Conservation (phyloP, 2,113 vertebrate species). For the Coregonus clupeaformis region DNA sequence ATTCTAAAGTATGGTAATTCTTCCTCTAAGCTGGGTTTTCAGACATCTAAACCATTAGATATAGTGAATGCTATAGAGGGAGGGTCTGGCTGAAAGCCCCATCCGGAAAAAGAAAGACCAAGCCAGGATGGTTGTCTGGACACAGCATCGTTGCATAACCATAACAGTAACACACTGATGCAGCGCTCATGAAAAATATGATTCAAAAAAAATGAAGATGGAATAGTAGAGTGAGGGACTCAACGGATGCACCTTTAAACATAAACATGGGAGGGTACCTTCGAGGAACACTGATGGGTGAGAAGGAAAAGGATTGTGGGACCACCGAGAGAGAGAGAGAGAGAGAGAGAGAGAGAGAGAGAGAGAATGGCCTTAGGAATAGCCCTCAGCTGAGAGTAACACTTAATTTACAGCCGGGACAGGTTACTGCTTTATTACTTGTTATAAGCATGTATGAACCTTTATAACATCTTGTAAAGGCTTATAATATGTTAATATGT, state of each 20-base stretch:
- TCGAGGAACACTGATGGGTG: conserved; percentile 12
- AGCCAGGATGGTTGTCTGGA: neutral
- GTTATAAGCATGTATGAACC: too few species aligned
- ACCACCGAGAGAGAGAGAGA: conserved; percentile 25
- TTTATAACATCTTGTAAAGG: too few species aligned
- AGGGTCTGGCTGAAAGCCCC: too few species aligned
- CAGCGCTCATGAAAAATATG: conserved; percentile 23
- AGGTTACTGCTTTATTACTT: too few species aligned
- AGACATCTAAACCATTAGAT: too few species aligned
- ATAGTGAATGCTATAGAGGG: too few species aligned
- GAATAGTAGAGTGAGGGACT: conserved; percentile 34
- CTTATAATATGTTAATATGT: too few species aligned
- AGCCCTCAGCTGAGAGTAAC: too few species aligned
- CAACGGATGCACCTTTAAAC: conserved; percentile 39
- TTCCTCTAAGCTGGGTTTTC: too few species aligned
- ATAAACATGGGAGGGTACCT: conserved; percentile 33
- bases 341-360: neutral
- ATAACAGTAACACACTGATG: neutral
- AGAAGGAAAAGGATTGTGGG: conserved; percentile 41
- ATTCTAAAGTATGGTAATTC: neutral
- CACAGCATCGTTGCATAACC: conserved; percentile 7
- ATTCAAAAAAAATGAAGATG: conserved; percentile 30
- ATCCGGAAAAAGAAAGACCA: neutral
- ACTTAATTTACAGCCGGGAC: neutral
- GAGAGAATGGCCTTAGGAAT: neutral